Base-by-base conservation (phyloP, 92 coral and sea anemone species). In the Siderastrea siderea region DNA sequence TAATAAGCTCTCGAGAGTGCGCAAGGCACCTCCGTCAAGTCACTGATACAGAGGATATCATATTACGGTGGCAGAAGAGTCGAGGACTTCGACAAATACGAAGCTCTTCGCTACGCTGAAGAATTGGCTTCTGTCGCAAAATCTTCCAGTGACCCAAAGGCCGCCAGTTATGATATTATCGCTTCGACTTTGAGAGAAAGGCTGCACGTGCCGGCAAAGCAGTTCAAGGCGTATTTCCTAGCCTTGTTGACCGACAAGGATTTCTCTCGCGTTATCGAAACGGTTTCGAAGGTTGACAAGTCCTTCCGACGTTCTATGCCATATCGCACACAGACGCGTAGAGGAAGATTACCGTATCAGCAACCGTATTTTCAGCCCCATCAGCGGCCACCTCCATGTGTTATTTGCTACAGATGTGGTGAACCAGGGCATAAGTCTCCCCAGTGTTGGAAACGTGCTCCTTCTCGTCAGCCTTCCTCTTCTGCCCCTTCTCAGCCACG, bases 81-180 rank as follows among this genome's bases (percentile, higher is more conserved):
- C 17, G 82, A 69, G 60, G 80, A 87, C 78, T 80, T 87, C 70
- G 86, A 80, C 72, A 80, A 87, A 19, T 87, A 87, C 80, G 90
- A 90, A 50, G 90, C 93, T 44, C 75, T 90, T 49, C 70, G 60
- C 50, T 70, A 77, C 78, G 87, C 93, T 16, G 87, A 85, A 54
- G 86, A 90, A 73, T 80, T 90, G 54, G 90, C 90, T 13, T 19
- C 90, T n/a, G n/a, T n/a, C n/a, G n/a, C n/a, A n/a, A n/a, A n/a
- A n/a, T n/a, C n/a, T n/a, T n/a, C n/a, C n/a, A n/a, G n/a, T n/a
- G n/a, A n/a, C n/a, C n/a, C n/a, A n/a, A n/a, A n/a, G n/a, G n/a
- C n/a, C n/a, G n/a, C n/a, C n/a, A n/a, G n/a, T n/a, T n/a, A n/a
- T n/a, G n/a, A n/a, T n/a, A n/a, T n/a, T n/a, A n/a, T n/a, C n/a